Evolutionary conservation across 2,888 invertebrate genomes (phyloP).

Genomic region (Aleiodes alternator): DNA sequence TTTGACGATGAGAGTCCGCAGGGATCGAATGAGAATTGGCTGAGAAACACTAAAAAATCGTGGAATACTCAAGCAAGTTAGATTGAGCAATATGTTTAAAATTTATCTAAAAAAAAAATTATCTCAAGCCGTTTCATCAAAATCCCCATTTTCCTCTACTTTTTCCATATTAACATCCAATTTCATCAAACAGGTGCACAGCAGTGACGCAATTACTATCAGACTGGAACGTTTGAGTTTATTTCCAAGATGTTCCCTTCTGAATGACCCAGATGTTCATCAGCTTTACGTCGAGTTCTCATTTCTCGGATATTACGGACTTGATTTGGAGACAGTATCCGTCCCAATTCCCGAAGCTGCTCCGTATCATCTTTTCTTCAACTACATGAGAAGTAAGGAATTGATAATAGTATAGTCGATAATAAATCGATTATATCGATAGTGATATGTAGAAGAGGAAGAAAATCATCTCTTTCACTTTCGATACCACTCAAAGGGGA

Average conservation of each 20-base stretch:
- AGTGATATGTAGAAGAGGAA: too few species aligned
- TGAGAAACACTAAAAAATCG: slow-evolving; percentile 58
- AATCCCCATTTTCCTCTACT: too few species aligned
- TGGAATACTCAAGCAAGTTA: slow-evolving; percentile 43
- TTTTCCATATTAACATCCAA: not conserved
- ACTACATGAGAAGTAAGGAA: slow-evolving; percentile 52
- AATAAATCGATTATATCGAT: too few species aligned
- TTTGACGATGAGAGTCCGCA: slow-evolving; percentile 59
- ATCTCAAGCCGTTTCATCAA: too few species aligned
- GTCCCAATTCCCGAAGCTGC: slow-evolving; percentile 56
- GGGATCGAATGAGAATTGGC: slow-evolving; percentile 61
- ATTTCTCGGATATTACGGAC: slow-evolving; percentile 66
- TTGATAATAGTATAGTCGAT: not conserved
- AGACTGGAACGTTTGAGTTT: slow-evolving; percentile 62
- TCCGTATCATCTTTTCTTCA: slow-evolving; percentile 48
- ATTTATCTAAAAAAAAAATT: too few species aligned
- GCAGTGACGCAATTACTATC: slow-evolving; percentile 60
- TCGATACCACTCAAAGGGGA: not conserved
- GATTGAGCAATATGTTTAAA: not conserved
- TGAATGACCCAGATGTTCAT: slow-evolving; percentile 58
- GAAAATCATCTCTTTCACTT: not conserved
- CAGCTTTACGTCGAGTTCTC: slow-evolving; percentile 67
- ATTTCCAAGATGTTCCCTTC: slow-evolving; percentile 56
- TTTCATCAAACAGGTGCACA: slow-evolving; percentile 30
- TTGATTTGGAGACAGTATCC: slow-evolving; percentile 67